Evolutionary conservation across 2,797 vertebrate species (phyloP), one percentile per base, ranked within the genome.

Genomic region (Cottoperca gobio): DNA sequence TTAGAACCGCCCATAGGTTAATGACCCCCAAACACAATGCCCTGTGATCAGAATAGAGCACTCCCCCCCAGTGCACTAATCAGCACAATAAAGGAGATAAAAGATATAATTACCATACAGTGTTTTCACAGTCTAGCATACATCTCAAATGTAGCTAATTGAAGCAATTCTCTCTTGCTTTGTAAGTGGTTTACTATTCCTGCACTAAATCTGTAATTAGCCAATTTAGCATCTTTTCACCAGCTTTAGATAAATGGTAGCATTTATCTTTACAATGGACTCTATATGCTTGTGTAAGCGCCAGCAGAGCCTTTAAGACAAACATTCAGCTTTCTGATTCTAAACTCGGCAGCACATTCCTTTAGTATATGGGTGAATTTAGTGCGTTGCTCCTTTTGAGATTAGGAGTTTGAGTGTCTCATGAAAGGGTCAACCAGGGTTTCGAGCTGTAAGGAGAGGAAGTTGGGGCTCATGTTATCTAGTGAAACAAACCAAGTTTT

Each of bases 11-110:
- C 94, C 89, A 87, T 75, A 84, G 94, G 94, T 95, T 95, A 95
- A 94, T 95, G 92, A 95, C 93, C 94, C n/a, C 93, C 91, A 83
- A 93, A 94, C 95, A 95, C 94, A 97, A 92, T 94, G 92, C 81
- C 84, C 91, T 92, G 87, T 94, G 95, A 95, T 95, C 94, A 96
- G 95, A 95, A 92, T 91, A 78, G 81, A 90, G 82, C 92, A 33
- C 81, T 78, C 89, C 84, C 82, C 86, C 86, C 85, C 78, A 46
- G 62, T 46, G 73, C 79, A 89, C 88, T 83, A 84, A 90, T 90
- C 91, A 89, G 85, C 89, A 91, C 89, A 91, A 91, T 89, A 91
- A 92, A 91, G 81, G 64, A 81, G 90, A 84, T 90, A 91, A 91
- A 92, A 92, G 88, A 86, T 78, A 75, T 62, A 88, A 94, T 94